Evolutionary conservation across 1,140 invertebrate genomes (phyloP).

Genomic region (Drosophila orosa): DNA sequence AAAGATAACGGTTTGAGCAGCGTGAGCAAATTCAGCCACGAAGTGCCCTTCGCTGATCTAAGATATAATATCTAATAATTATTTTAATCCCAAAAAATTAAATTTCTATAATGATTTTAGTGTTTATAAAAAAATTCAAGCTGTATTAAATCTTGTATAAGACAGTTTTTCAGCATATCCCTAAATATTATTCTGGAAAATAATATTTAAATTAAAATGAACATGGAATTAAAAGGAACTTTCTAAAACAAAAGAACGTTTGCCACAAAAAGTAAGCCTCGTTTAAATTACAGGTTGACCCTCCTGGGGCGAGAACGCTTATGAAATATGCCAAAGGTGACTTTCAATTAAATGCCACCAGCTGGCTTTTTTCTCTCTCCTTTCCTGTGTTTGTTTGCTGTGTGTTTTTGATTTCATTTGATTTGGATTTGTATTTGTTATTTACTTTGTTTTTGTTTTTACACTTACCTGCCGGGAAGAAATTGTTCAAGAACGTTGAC

Average conservation of each 20-base stretch:
- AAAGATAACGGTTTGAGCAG: too few relatives aligned
- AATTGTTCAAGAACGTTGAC: constrained; percentile 84
- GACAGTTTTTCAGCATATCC: not conserved
- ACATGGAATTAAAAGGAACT: not conserved
- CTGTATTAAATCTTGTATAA: too few relatives aligned
- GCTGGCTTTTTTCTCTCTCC: constrained; percentile 19
- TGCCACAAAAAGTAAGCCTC: not conserved
- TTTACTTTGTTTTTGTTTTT: constrained; percentile 45
- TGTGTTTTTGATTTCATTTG: constrained; percentile 27
- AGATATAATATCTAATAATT: too few relatives aligned
- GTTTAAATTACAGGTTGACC: constrained; percentile 37
- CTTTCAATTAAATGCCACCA: constrained; percentile 61
- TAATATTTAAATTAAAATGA: not conserved
- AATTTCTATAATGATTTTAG: too few relatives aligned
- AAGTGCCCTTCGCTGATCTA: too few relatives aligned
- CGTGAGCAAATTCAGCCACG: too few relatives aligned
- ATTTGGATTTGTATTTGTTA: constrained; percentile 32
- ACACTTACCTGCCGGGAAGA: constrained; percentile 83
- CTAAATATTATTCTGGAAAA: not conserved
- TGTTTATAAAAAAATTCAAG: too few relatives aligned
- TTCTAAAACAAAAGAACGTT: not conserved
- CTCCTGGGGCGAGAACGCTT: constrained; percentile 20
- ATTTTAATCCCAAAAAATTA: too few relatives aligned
- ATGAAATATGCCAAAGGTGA: constrained; percentile 77
- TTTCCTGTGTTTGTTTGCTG: constrained; percentile 21